A percentile compares a stretch with the other conserved stretches of the same genome.
Evolutionary conservation across 2,113 vertebrate genomes (phyloP).

Genomic region (Fulmarus glacialis): DNA sequence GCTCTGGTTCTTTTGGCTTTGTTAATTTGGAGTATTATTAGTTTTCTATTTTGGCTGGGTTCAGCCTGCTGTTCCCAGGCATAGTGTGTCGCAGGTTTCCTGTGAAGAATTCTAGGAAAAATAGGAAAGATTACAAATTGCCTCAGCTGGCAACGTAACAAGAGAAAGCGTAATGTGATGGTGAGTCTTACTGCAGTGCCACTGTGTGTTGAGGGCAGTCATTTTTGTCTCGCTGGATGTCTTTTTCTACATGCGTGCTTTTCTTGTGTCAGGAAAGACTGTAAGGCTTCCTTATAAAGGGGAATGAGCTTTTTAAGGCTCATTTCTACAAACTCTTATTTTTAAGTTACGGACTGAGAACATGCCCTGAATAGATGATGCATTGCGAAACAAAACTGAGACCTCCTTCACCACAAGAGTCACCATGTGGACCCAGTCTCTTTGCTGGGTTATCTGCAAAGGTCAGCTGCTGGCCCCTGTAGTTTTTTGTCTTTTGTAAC

Average conservation of each 20-base stretch:
- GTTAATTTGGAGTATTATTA: not conserved
- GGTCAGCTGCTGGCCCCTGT: too few species aligned
- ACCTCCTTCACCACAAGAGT: accelerated
- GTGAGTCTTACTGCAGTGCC: not conserved
- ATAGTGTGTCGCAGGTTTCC: not conserved
- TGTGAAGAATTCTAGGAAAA: not conserved
- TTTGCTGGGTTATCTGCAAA: not conserved
- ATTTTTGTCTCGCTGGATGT: not conserved
- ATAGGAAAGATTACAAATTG: not conserved
- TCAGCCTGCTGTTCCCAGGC: not conserved
- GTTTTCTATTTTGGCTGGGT: not conserved
- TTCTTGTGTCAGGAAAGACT: not conserved
- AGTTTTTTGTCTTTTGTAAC: not conserved
- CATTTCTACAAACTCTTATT: not conserved
- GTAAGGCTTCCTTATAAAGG: not conserved
- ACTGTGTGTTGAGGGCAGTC: not conserved
- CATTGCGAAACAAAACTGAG: not conserved
- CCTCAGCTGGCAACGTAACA: not conserved
- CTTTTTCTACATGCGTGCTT: not conserved
- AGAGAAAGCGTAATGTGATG: not conserved
- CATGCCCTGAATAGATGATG: not conserved
- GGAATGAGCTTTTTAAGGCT: not conserved
- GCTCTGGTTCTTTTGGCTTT: not conserved
- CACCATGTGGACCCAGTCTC: not conserved
- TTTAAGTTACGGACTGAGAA: not conserved